phyloP scores from a whole-genome alignment of 2,797 vertebrate genomes.

The Arnoldichthys spilopterus region DNA sequence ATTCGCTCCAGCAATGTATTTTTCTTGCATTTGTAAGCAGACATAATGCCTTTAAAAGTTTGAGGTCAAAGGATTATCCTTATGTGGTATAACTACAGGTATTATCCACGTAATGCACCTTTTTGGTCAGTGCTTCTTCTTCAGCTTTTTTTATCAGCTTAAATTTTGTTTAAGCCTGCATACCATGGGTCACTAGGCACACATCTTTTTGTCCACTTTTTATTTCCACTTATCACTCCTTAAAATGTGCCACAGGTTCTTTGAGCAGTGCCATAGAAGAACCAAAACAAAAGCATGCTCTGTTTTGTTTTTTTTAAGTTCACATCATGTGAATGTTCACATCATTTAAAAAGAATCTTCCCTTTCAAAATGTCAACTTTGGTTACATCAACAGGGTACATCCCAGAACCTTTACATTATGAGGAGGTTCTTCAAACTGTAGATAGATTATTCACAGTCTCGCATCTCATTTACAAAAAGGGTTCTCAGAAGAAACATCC shows the following conservation, averaged over 20 bases:
- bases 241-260: not conserved
- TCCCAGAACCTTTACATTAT: too few relatives aligned
- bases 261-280: not conserved
- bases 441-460: too few relatives aligned
- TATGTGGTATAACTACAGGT: not conserved
- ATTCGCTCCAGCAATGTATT: not conserved
- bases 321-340: too few relatives aligned
- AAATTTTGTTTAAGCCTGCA: not conserved
- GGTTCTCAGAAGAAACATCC: too few relatives aligned
- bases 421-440: too few relatives aligned
- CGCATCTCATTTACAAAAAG: too few relatives aligned
- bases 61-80: not conserved
- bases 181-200: not conserved
- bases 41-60: not conserved
- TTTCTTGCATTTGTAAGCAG: not conserved
- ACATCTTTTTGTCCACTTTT: not conserved
- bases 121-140: not conserved
- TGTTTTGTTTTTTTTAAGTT: too few relatives aligned
- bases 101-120: too few relatives aligned
- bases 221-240: too few relatives aligned
- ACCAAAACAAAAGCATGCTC: not conserved
- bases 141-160: not conserved
- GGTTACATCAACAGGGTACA: too few relatives aligned
- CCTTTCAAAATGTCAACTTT: too few relatives aligned
- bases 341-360: too few relatives aligned